Conservation (phyloP, 2,797 vertebrate species). For the Helarctos malayanus region DNA sequence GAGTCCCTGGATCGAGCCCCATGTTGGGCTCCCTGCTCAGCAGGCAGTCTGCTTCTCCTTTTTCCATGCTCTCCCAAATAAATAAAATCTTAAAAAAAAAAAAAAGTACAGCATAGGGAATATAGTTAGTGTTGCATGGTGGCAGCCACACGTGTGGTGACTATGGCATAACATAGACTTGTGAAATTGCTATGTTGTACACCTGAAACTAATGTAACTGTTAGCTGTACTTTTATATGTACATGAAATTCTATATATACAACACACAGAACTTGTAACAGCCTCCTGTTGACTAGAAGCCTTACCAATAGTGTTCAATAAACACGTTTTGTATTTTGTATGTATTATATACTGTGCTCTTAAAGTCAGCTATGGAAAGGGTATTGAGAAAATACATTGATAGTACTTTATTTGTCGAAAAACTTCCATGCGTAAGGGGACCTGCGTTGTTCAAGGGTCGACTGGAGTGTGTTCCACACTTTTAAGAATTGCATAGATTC, state of each 20-base stretch:
- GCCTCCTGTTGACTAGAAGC: background rate
- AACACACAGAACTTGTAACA: background rate
- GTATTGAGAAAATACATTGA: background rate
- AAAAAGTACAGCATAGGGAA: background rate
- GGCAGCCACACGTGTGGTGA: background rate
- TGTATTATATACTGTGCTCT: background rate
- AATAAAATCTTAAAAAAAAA: background rate
- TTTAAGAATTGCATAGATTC: background rate
- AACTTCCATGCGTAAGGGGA: background rate
- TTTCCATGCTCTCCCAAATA: background rate
- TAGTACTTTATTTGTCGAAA: background rate
- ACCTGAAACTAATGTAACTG: background rate
- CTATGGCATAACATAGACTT: background rate
- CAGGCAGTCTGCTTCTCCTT: background rate
- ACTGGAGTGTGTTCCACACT: fast-evolving
- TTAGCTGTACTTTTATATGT: background rate
- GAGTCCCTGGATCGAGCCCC: background rate
- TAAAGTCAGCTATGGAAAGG: background rate
- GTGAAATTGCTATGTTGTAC: background rate
- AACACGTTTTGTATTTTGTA: background rate
- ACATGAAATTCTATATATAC: background rate
- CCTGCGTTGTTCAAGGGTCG: background rate
- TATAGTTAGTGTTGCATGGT: background rate
- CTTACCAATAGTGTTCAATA: background rate
- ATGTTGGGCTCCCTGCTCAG: background rate